Conservation (phyloP, 1,140 invertebrate species). For the Pachypeltis micranthus region DNA sequence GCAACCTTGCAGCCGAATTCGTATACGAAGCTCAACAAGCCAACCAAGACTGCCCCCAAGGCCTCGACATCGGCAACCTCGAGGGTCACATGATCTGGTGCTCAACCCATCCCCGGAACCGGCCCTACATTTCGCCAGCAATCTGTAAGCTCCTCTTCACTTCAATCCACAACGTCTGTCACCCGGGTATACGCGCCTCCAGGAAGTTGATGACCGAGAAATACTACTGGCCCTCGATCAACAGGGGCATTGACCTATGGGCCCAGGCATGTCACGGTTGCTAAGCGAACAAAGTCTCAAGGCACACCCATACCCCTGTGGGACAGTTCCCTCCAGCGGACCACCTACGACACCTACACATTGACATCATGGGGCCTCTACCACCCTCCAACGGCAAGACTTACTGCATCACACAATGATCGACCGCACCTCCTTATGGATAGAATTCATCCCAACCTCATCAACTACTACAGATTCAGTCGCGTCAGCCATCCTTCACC, state of each 20-base stretch:
- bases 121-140: not conserved
- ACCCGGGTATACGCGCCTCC: not conserved
- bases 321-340: not conserved
- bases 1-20: not conserved
- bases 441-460: not conserved
- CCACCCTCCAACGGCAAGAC: not conserved
- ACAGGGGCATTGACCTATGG: not conserved
- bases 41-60: too few relatives aligned
- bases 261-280: not conserved
- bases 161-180: not conserved
- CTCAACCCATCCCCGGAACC: not conserved
- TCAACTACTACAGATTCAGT: not conserved
- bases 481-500: slow-evolving; percentile 20
- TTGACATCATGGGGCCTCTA: too few relatives aligned
- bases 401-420: not conserved
- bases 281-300: not conserved
- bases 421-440: not conserved
- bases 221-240: not conserved
- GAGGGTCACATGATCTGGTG: not conserved
- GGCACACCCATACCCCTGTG: not conserved
- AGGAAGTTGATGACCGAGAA: not conserved
- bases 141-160: not conserved
- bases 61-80: not conserved
- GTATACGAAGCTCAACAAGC: not conserved
- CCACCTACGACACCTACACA: not conserved